Conservation (phyloP, 2,888 invertebrate genomes). For the Drosophila subquinaria region DNA sequence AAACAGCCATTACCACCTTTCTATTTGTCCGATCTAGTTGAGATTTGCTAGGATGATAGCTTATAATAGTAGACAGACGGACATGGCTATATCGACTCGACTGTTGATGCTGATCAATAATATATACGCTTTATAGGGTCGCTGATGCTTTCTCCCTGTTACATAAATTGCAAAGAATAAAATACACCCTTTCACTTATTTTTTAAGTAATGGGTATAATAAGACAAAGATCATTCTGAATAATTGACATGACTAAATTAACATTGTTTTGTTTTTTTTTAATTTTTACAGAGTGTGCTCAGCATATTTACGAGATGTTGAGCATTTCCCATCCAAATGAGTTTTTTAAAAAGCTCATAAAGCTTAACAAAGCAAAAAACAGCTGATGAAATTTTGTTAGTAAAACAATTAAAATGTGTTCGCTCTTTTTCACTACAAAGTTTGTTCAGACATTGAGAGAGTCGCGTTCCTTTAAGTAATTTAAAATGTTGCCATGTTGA, state of each 20-base stretch:
- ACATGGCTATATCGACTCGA: too few relatives aligned
- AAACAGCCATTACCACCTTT: too few relatives aligned
- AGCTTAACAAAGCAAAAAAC: background rate
- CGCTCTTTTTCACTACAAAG: background rate
- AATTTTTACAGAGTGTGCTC: conserved; percentile 4
- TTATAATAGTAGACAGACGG: too few relatives aligned
- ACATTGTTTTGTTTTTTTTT: conserved; percentile 1
- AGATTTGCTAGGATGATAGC: too few relatives aligned
- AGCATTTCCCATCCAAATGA: background rate
- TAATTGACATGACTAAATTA: background rate
- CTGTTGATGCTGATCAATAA: too few relatives aligned
- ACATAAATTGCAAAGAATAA: too few relatives aligned
- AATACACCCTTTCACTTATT: too few relatives aligned
- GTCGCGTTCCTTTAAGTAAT: background rate
- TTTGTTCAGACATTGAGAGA: background rate
- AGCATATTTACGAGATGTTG: conserved; percentile 4
- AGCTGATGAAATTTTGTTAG: conserved; percentile 5
- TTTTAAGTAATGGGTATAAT: too few relatives aligned
- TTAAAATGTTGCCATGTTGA: conserved; percentile 2
- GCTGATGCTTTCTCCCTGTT: too few relatives aligned
- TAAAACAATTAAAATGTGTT: background rate
- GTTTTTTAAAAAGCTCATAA: background rate
- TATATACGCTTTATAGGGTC: too few relatives aligned
- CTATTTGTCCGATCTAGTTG: too few relatives aligned
- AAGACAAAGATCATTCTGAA: background rate